Conservation (phyloP, 1,140 invertebrate species). For the Myzus persicae region DNA sequence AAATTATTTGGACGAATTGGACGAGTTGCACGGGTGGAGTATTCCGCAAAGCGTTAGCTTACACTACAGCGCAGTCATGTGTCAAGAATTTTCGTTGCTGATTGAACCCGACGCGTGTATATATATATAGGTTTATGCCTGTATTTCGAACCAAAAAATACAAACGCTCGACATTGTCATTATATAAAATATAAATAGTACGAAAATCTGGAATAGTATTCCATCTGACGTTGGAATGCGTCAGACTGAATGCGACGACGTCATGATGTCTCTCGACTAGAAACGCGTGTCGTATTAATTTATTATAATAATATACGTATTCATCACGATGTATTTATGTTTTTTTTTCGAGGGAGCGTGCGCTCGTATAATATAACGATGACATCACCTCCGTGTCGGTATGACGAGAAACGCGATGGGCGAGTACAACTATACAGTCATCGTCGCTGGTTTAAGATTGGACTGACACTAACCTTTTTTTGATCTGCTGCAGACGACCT, state of each 20-base stretch:
- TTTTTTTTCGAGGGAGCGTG: neutral
- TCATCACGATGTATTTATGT: neutral
- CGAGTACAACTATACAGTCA: neutral
- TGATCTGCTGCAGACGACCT: neutral
- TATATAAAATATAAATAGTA: neutral
- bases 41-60: neutral
- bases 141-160: neutral
- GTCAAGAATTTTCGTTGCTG: neutral
- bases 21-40: neutral
- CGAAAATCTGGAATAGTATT: too few relatives aligned
- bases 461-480: neutral
- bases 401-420: neutral
- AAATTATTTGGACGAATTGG: neutral
- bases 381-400: neutral
- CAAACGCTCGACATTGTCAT: neutral
- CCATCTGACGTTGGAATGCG: too few relatives aligned
- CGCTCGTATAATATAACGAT: neutral
- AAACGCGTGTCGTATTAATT: neutral
- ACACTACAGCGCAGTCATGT: too few relatives aligned
- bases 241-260: neutral
- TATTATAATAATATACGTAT: neutral
- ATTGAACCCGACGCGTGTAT: neutral
- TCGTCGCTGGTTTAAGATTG: neutral
- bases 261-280: neutral
- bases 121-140: too few relatives aligned